Conservation (phyloP, 2,888 invertebrate genomes). For the Eupithecia subfuscata region DNA sequence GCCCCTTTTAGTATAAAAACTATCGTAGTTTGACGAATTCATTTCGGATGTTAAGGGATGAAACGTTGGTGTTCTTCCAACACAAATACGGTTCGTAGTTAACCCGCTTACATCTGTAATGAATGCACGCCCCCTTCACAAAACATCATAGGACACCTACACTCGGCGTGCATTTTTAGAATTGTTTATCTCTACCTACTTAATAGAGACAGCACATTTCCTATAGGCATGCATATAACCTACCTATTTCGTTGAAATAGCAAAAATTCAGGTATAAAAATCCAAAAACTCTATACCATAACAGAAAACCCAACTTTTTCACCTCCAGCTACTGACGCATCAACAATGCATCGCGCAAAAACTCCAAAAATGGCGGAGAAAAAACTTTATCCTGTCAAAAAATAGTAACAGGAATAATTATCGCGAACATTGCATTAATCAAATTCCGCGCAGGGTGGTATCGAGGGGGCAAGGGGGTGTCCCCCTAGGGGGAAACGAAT, state of each 20-base stretch:
- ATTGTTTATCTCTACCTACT: no score
- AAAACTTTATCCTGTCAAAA: conserved; percentile 80
- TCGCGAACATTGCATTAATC: conserved; percentile 84
- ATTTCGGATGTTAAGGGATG: no score
- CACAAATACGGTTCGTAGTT: no score
- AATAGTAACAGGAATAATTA: conserved; percentile 83
- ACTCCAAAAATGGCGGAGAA: conserved; percentile 52
- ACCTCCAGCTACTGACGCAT: conserved; percentile 31
- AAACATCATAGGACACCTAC: no score
- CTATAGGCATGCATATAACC: no score
- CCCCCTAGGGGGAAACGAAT: conserved; percentile 27
- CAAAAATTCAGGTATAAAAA: neutral
- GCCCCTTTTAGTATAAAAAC: no score
- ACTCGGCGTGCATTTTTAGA: no score
- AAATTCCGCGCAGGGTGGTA: conserved; percentile 82
- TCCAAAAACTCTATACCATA: neutral
- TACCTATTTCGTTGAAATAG: neutral
- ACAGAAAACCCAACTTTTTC: conserved; percentile 1
- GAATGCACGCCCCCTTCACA: no score
- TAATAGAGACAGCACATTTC: neutral
- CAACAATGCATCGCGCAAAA: conserved; percentile 43
- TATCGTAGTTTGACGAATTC: no score
- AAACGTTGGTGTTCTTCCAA: no score
- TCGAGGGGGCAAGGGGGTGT: conserved; percentile 56
- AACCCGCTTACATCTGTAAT: no score